Evolutionary conservation across 2,888 invertebrate species (phyloP).

Genomic region (Chloroclysta siterata): DNA sequence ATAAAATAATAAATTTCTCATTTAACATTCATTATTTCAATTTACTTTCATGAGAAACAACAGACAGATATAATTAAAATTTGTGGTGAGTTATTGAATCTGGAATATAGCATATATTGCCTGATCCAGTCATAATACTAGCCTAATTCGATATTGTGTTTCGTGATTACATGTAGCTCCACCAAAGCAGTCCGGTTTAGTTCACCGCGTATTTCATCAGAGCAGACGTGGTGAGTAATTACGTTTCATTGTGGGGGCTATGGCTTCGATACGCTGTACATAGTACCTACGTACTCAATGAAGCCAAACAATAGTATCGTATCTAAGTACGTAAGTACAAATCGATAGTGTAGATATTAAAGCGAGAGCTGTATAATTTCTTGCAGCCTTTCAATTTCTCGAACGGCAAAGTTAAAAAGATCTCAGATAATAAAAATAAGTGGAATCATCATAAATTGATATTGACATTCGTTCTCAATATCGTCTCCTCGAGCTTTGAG

Average conservation of each 20-base stretch:
- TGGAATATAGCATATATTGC: neutral
- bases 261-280: constrained; percentile 10
- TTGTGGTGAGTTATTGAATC: neutral
- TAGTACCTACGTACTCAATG: neutral
- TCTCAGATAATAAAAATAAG: neutral
- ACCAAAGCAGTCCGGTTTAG: constrained; percentile 9
- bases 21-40: too few species aligned
- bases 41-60: too few species aligned
- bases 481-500: neutral
- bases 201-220: constrained; percentile 22
- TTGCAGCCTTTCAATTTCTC: neutral
- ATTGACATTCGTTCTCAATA: constrained; percentile 6
- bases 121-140: neutral
- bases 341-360: neutral
- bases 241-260: constrained; percentile 19
- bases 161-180: constrained; percentile 10
- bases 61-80: too few species aligned
- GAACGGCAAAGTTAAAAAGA: neutral
- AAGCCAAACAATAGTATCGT: neutral
- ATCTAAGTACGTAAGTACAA: neutral
- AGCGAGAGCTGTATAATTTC: neutral
- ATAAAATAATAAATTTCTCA: too few species aligned
- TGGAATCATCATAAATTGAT: constrained; percentile 7
- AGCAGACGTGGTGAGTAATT: constrained; percentile 24
- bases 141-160: constrained; percentile 3